Conservation (phyloP, 2,797 vertebrate genomes). For the Tapirus indicus region DNA sequence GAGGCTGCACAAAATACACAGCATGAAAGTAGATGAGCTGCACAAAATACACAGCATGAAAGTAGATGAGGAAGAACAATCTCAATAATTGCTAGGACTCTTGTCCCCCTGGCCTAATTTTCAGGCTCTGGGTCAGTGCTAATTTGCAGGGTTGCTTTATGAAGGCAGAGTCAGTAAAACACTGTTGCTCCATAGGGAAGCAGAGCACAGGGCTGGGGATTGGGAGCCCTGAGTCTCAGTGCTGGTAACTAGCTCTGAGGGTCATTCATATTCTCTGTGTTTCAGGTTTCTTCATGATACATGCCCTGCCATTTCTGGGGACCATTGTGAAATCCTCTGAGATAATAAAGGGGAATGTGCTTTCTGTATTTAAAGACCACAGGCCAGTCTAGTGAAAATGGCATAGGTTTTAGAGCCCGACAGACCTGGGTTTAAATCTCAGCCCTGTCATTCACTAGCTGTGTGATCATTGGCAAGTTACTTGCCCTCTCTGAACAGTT, state of each 20-base stretch:
- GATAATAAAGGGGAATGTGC: not conserved
- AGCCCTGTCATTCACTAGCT: not conserved
- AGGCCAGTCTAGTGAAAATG: not conserved
- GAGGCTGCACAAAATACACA: not conserved
- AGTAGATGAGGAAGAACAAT: not conserved
- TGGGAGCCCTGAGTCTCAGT: not conserved
- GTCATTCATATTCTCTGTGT: not conserved
- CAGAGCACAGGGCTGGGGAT: not conserved
- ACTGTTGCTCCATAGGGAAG: not conserved
- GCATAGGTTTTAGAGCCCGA: not conserved
- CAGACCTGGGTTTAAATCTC: slow-evolving; percentile 6
- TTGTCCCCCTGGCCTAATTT: not conserved
- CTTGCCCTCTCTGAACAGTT: not conserved
- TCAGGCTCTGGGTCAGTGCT: not conserved
- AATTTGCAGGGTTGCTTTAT: slow-evolving; percentile 16
- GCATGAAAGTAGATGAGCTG: not conserved
- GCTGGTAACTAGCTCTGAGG: not conserved
- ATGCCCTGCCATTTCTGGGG: not conserved
- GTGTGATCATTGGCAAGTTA: not conserved
- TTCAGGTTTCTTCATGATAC: not conserved
- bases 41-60: not conserved
- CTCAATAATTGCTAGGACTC: not conserved
- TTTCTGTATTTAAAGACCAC: not conserved
- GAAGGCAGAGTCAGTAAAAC: not conserved
- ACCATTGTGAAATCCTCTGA: not conserved